Evolutionary conservation across 2,113 vertebrate species (phyloP).

Genomic region (Gracilinanus agilis): DNA sequence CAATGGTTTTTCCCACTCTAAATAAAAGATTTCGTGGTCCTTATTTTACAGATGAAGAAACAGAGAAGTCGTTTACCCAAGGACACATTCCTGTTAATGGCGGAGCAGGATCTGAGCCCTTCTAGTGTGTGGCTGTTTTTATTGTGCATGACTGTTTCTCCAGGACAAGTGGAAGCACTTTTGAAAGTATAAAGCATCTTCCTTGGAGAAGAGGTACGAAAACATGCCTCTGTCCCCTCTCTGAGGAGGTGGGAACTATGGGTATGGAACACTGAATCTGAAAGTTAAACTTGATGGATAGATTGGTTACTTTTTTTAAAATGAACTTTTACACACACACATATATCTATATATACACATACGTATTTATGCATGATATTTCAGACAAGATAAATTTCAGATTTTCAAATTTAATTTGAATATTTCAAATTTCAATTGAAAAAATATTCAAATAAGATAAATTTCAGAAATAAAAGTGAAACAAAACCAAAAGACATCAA

Average conservation of each 20-base stretch:
- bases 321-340: too few relatives aligned
- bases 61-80: background rate
- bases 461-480: background rate
- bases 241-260: too few relatives aligned
- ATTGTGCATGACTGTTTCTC: background rate
- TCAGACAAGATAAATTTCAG: background rate
- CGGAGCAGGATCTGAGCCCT: background rate
- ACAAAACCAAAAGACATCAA: background rate
- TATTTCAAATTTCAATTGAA: too few relatives aligned
- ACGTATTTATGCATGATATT: too few relatives aligned
- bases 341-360: too few relatives aligned
- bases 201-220: background rate
- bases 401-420: too few relatives aligned
- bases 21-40: background rate
- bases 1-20: background rate
- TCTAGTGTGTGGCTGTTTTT: background rate
- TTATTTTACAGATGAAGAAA: background rate
- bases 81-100: background rate
- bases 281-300: too few relatives aligned
- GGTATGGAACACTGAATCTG: too few relatives aligned
- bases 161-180: background rate
- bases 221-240: background rate
- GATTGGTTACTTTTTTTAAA: too few relatives aligned
- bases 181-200: background rate
- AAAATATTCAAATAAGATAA: too few relatives aligned